phyloP scores from a whole-genome alignment of 1,140 invertebrate genomes.

The Drosophila mauritiana region DNA sequence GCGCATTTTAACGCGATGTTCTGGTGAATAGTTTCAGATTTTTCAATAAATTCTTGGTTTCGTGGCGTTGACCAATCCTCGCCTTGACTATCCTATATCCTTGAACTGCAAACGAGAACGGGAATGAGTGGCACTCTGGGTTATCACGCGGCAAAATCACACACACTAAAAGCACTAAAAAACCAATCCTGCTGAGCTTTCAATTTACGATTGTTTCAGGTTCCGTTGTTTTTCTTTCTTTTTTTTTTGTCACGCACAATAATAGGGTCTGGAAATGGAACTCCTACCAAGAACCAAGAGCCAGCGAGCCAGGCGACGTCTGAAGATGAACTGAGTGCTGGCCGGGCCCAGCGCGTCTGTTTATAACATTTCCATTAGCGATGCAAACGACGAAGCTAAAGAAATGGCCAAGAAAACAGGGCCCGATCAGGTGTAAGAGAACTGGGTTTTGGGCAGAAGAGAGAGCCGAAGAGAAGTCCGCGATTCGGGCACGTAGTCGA shows the following conservation, averaged over 20 bases:
- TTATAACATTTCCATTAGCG: slow-evolving; percentile 84
- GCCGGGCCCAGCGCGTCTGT: slow-evolving; percentile 58
- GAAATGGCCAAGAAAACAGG: slow-evolving; percentile 64
- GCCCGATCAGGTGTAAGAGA: slow-evolving; percentile 33
- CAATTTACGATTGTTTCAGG: slow-evolving; percentile 54
- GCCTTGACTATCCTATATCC: slow-evolving; percentile 51
- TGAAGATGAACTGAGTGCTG: slow-evolving; percentile 81
- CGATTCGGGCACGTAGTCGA: slow-evolving; percentile 44
- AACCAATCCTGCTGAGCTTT: slow-evolving; percentile 50
- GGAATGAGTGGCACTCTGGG: slow-evolving; percentile 33
- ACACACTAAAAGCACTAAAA: slow-evolving; percentile 25
- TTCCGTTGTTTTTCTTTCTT: slow-evolving; percentile 13
- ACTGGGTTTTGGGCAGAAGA: slow-evolving; percentile 17
- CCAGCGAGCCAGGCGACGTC: slow-evolving; percentile 68
- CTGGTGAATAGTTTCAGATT: neutral
- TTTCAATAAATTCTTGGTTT: slow-evolving; percentile 5
- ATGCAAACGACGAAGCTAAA: slow-evolving; percentile 52
- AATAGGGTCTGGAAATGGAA: slow-evolving; percentile 19
- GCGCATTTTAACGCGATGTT: slow-evolving; percentile 46
- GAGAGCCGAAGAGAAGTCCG: slow-evolving; percentile 55
- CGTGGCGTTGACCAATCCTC: slow-evolving; percentile 17
- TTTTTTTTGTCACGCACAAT: slow-evolving; percentile 25
- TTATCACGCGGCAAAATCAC: slow-evolving; percentile 42
- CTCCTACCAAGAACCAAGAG: slow-evolving; percentile 57
- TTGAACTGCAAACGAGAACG: slow-evolving; percentile 70